Base-by-base conservation (phyloP, 2,888 invertebrate genomes). In the Lasioglossum pauxillum region DNA sequence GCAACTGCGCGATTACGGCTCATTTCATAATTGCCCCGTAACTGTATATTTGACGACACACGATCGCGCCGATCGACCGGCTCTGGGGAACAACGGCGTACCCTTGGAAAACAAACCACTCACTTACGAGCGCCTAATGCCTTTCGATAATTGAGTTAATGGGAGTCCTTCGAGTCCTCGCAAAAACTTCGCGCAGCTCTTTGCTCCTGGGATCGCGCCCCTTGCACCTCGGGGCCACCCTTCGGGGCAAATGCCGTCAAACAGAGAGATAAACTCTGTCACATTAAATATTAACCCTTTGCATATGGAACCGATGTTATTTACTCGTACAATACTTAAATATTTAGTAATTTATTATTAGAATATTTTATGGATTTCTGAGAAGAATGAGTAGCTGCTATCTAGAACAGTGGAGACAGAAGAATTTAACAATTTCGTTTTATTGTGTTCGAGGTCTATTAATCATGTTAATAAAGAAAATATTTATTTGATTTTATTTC, bases 11-110 rank as follows among this genome's bases (percentile, higher is more conserved):
- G 38, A 35, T 60, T 49, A 57, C 64, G 46, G 27, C 38, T 57
- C 35, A n/a, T 77, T 57, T 71, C 77, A n/a, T 71, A 76, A 71
- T 57, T 53, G 46, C n/a, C n/a, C 35, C 35, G 31, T 73, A 57
- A 78, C 38, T 69, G 64, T 46, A 67, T 16, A 19, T 38, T 75
- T 64, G 46, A n/a, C n/a, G 53, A n/a, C 35, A 19, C 35, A 23
- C 46, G 53, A 27, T 53, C 35, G 53, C 35, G 19, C 35, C 14
- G 60, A 76, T 27, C 16, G 31, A 14, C 27, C 46, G 16, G 44
- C 57, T 53, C 35, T 0, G 53, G 1, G 49, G 23, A 46, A 49
- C 12, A 69, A n/a, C 69, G 12, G 5, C 14, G 23, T 23, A 69
- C 69, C 38, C 41, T 38, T 38, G 38, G 12, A n/a, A 69, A 69